Evolutionary conservation across 2,797 vertebrate species (phyloP).

Genomic region (Avahi laniger): DNA sequence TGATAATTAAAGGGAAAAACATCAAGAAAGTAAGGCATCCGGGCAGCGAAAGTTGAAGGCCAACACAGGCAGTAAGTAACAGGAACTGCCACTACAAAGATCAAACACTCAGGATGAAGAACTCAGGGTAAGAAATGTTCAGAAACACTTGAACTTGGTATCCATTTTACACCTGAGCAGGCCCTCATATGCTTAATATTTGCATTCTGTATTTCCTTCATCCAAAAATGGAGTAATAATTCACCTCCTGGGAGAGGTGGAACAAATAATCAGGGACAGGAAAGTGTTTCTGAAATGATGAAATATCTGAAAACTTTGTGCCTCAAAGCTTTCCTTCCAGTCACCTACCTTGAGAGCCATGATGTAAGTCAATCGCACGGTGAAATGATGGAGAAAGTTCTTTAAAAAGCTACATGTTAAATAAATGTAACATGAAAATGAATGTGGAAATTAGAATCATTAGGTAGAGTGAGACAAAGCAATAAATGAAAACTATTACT

Average conservation of each 20-base stretch:
- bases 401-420: slow-evolving; percentile 1
- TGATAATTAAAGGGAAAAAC: slow-evolving; percentile 17
- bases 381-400: neutral
- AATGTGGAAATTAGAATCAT: neutral
- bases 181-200: neutral
- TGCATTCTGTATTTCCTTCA: slow-evolving; percentile 10
- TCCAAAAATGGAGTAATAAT: slow-evolving; percentile 22
- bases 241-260: neutral
- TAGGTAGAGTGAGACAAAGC: slow-evolving; percentile 5
- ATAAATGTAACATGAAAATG: neutral
- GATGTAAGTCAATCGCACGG: neutral
- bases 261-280: slow-evolving; percentile 4
- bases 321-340: neutral
- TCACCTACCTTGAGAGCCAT: neutral
- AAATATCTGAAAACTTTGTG: neutral
- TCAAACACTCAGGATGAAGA: neutral
- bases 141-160: neutral
- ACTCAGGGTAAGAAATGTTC: neutral
- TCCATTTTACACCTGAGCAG: neutral
- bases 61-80: neutral
- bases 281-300: slow-evolving; percentile 18
- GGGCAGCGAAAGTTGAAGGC: neutral
- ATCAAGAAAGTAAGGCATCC: neutral
- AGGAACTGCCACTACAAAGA: neutral
- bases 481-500: slow-evolving; percentile 23